Percentiles rank a stretch among this genome's conserved stretches.
phyloP scores from a whole-genome alignment of 2,888 invertebrate genomes.

The Galerucella nymphaeae region DNA sequence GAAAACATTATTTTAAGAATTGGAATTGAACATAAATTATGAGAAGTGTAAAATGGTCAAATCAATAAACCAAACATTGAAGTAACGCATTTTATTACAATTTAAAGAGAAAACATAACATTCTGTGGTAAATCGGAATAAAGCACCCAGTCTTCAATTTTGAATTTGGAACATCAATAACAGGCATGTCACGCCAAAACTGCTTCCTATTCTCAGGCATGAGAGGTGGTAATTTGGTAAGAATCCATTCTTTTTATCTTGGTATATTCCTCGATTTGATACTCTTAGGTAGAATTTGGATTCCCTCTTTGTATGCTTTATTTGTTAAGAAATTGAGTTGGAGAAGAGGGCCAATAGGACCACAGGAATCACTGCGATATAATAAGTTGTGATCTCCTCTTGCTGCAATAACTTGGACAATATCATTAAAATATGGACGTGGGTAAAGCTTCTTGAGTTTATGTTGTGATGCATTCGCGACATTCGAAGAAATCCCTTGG shows the following conservation, averaged over 20 bases:
- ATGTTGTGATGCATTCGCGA: slow-evolving; percentile 3
- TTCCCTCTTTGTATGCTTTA: slow-evolving; percentile 12
- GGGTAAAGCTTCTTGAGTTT: background rate
- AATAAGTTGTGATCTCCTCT: slow-evolving; percentile 10
- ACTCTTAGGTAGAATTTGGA: no score
- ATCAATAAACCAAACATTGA: no score
- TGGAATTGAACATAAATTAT: no score
- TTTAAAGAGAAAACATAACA: no score
- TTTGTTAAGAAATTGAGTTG: no score
- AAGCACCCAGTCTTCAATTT: background rate
- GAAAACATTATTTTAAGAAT: no score
- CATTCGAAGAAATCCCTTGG: slow-evolving; percentile 19
- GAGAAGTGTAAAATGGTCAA: no score
- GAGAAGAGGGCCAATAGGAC: slow-evolving; percentile 8
- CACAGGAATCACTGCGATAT: slow-evolving; percentile 14
- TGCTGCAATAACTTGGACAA: slow-evolving; percentile 14
- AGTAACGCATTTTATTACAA: no score
- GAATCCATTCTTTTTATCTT: slow-evolving; percentile 3
- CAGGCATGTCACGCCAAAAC: slow-evolving; percentile 14
- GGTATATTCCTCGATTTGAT: no score
- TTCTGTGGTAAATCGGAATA: no score
- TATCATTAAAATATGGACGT: slow-evolving; percentile 12
- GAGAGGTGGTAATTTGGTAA: slow-evolving; percentile 8
- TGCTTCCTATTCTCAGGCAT: slow-evolving; percentile 20
- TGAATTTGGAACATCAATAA: slow-evolving; percentile 8